Conservation (phyloP, 1,140 invertebrate genomes). For the Antheraea mylitta region DNA sequence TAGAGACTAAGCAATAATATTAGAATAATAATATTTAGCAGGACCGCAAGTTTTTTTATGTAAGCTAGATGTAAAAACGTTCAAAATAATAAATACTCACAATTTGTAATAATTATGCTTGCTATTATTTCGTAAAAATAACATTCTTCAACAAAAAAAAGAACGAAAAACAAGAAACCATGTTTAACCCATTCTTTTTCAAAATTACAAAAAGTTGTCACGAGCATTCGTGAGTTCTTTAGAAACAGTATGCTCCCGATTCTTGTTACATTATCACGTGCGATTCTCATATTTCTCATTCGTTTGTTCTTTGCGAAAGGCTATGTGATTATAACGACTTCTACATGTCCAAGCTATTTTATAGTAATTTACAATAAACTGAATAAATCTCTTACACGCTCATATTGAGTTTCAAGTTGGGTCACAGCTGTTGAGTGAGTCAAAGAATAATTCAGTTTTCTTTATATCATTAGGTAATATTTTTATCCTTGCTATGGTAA, state of each 20-base stretch:
- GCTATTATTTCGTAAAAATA: not conserved
- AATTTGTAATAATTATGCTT: too few relatives aligned
- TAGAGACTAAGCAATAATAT: too few relatives aligned
- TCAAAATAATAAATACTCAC: too few relatives aligned
- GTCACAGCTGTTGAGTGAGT: too few relatives aligned
- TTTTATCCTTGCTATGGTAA: too few relatives aligned
- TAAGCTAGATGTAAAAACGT: too few relatives aligned
- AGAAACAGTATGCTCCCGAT: slow-evolving; percentile 39
- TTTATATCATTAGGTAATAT: too few relatives aligned
- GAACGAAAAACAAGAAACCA: slow-evolving; percentile 31
- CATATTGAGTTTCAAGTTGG: too few relatives aligned
- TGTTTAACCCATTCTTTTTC: slow-evolving; percentile 40
- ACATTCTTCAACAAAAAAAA: slow-evolving; percentile 26
- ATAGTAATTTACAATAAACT: not conserved
- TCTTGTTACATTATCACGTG: slow-evolving; percentile 57
- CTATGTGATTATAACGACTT: slow-evolving; percentile 36
- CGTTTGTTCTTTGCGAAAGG: slow-evolving; percentile 15
- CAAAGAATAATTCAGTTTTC: too few relatives aligned
- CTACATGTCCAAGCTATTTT: slow-evolving; percentile 10
- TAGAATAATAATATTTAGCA: too few relatives aligned
- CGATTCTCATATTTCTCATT: slow-evolving; percentile 44
- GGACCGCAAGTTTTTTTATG: too few relatives aligned
- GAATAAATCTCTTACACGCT: too few relatives aligned
- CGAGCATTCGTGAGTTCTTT: slow-evolving; percentile 47
- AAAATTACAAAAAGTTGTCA: slow-evolving; percentile 48